phyloP scores from a whole-genome alignment of 1,140 invertebrate species.

The Aphaenogaster floridana region DNA sequence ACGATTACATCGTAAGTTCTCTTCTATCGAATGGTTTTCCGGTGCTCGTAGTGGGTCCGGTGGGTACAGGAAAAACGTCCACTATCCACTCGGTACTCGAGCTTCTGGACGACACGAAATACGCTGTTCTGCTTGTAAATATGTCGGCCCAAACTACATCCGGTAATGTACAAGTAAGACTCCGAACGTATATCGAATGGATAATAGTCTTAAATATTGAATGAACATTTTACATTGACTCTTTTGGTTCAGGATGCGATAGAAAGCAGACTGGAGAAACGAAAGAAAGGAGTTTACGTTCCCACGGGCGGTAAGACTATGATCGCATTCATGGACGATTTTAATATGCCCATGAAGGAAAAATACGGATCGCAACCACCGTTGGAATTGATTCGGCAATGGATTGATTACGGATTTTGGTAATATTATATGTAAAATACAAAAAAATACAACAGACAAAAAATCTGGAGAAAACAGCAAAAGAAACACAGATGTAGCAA shows the following conservation, averaged over 20 bases:
- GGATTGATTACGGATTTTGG: constrained; percentile 96
- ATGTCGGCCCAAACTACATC: constrained; percentile 95
- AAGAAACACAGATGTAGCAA: background rate
- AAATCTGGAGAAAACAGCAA: background rate
- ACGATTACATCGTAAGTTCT: constrained; percentile 90
- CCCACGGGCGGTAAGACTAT: constrained; percentile 92
- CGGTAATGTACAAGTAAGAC: constrained; percentile 89
- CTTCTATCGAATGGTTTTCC: constrained; percentile 90
- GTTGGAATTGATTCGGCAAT: constrained; percentile 94
- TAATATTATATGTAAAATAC: constrained; percentile 56
- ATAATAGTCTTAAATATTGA: constrained; percentile 20
- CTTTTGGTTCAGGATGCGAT: constrained; percentile 88
- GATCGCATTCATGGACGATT: constrained; percentile 95
- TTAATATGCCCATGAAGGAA: constrained; percentile 96
- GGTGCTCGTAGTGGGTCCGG: constrained; percentile 92
- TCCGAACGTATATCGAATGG: background rate
- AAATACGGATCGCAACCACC: constrained; percentile 95
- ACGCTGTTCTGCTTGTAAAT: constrained; percentile 91
- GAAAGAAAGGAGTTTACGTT: constrained; percentile 93
- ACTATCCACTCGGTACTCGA: constrained; percentile 90
- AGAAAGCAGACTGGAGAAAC: constrained; percentile 93
- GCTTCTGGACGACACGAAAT: constrained; percentile 89
- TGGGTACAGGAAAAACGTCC: constrained; percentile 94
- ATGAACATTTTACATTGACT: constrained; percentile 32
- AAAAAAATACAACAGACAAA: background rate